These are phyloP conservation scores for Drosophila arawakana DNA, from an alignment of 1,140 invertebrate genomes.

Conservation along the genomic window DNA sequence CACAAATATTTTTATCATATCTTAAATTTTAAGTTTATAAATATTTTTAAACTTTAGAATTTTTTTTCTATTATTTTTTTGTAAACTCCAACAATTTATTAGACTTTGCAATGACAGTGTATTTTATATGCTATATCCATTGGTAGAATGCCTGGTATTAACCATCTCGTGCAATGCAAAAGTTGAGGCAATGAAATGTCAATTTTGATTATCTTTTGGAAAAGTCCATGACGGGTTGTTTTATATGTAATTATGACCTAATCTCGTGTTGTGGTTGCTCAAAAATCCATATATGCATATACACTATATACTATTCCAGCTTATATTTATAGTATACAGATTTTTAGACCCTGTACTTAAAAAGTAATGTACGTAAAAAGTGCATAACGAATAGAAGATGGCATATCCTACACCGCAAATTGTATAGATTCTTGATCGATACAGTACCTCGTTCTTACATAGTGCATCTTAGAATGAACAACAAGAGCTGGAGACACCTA, in stretches of 20 bases:
- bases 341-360: constrained; percentile 36
- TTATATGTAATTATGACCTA: constrained; percentile 67
- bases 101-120: no score
- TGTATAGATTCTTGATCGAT: no score
- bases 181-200: constrained; percentile 72
- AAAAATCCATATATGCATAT: constrained; percentile 64
- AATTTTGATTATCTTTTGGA: constrained; percentile 64
- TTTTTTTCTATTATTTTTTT: not conserved
- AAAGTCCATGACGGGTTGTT: constrained; percentile 33
- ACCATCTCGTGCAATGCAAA: constrained; percentile 37
- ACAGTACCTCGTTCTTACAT: no score
- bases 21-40: no score
- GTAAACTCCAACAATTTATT: not conserved
- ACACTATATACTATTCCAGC: not conserved
- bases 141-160: constrained; percentile 14
- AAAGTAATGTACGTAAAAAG: no score
- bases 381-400: no score
- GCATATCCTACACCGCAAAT: no score
- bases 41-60: no score
- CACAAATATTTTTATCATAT: no score
- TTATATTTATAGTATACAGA: constrained; percentile 15
- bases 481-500: no score
- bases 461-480: no score
- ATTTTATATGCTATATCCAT: constrained; percentile 13
- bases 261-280: constrained; percentile 49